Evolutionary conservation across 2,113 vertebrate genomes (phyloP), one percentile per base, ranked within the genome.

Genomic region (Gopherus evgoodei): DNA sequence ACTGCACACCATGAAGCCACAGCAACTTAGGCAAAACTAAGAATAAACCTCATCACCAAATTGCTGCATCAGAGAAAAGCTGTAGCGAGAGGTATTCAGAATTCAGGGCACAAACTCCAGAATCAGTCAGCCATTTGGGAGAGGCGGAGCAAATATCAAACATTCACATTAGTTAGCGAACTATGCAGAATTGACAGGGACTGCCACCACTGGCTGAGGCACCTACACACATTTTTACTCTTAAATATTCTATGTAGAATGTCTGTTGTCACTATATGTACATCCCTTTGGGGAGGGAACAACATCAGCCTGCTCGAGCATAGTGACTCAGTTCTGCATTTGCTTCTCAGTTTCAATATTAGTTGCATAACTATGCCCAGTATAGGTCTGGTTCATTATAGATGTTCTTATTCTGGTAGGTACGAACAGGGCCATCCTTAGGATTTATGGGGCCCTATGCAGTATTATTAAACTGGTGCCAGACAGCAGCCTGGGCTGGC

Each of bases 241-340:
- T 93, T 95, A 96, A 96, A 97, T 94, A 91, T 93, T 95, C 65
- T 22, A 10, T 72, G 35, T 72, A 72, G 65, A 86, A 76, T 89
- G 83, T 91, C 57, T 96, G 94, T 91, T 79, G 90, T 96, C 93
- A 95, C 92, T 79, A 86, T 94, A 91, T 91, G 88, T 24, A 95
- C 96, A 96, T 94, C 81, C 54, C 93, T 91, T 81, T 81, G 11
- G 42, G 42, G 83, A 85, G 89, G 91, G 59, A 35, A 83, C 27
- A 49, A 96, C 65, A 38, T 72, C n/a, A 94, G 84, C 89, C 83
- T 93, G 84, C 86, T 95, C 84, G n/a, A 96, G 96, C 56, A 8
- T 5, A 54, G 83, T 97, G 95, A 97, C 94, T 97, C 96, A 96
- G 79, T 96, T 93, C 85, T 0, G 0, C 92, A 95, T 95, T 97